Base-by-base conservation (phyloP, 2,888 invertebrate genomes). In the Philonicus albiceps region DNA sequence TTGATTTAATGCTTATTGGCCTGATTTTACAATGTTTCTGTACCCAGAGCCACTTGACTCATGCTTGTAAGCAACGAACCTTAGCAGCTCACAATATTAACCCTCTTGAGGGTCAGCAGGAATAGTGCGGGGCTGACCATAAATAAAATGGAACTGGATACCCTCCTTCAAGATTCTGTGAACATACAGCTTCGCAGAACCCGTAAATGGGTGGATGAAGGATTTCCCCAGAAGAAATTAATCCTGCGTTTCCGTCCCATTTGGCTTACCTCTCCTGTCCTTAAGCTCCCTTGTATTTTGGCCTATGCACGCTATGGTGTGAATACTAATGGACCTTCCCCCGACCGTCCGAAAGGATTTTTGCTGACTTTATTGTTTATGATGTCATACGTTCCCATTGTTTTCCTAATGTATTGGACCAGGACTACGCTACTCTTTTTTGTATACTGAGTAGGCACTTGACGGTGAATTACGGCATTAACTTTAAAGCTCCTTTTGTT, bases 221-320 rank as follows among this genome's bases (percentile, higher is more conserved):
- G 84, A 84, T 73, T 84, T 73, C 13, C 30, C 73, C 40, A 40
- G 73, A 73, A 84, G 84, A 84, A 84, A 84, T 84, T 84, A 84
- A 84, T 84, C 84, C 84, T 84, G n/a, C 73, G 84, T 84, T 84
- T 84, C 84, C 73, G 84, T 84, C 73, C 84, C 84, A 84, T 84
- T 84, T 84, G 84, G 84, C 16, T 43, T 43, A 84, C 84, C 84
- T 73, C 73, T 43, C 55, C 37, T 84, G 73, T 84, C 84, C 84
- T 73, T 43, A 34, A 22, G 73, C 4, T 72, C 73, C 43, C 73
- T 73, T 30, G 73, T 84, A 43, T 40, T 84, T 84, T 84, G 73
- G 43, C 43, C 73, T 73, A 40, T 43, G 19, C 43, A 31, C 6
- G n/a, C 43, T 73, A 49, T 84, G 84, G 37, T 37, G 34, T 40